phyloP scores from a whole-genome alignment of 2,797 vertebrate genomes.

The Rhabdophis nuchalis region DNA sequence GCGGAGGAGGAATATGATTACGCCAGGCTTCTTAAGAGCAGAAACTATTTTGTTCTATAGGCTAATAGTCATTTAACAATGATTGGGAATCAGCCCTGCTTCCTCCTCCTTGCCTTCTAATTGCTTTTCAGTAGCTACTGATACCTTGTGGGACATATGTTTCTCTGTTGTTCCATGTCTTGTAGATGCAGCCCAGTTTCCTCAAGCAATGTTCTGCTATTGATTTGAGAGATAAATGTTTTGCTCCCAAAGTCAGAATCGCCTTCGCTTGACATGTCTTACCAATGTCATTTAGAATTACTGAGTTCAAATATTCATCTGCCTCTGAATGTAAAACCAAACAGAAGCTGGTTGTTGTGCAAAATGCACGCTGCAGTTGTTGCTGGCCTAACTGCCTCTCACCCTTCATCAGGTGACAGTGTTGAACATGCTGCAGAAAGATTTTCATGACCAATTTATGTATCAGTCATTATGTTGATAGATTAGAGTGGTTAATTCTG shows the following conservation, averaged over 20 bases:
- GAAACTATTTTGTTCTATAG: background rate
- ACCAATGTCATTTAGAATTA: background rate
- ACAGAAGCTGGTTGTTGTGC: background rate
- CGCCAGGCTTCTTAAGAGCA: background rate
- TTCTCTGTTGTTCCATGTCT: background rate
- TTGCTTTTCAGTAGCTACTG: background rate
- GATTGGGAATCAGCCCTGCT: background rate
- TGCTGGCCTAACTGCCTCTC: background rate
- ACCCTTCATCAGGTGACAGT: background rate
- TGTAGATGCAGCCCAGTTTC: background rate
- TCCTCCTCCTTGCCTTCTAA: background rate
- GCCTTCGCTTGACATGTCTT: background rate
- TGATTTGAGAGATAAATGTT: background rate
- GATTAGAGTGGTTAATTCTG: constrained; percentile 51
- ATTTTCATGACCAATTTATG: constrained; percentile 25
- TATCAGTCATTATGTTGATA: constrained; percentile 42
- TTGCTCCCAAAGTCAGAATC: background rate
- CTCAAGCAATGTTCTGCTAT: background rate
- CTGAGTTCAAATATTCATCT: background rate
- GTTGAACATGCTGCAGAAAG: background rate
- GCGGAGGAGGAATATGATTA: background rate
- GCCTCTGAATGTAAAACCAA: background rate
- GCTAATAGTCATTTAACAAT: background rate
- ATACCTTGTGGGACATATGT: background rate
- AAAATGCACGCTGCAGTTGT: background rate